Percentiles rank a stretch among this genome's conserved stretches.
These are phyloP conservation scores for Julus scandinavius DNA, from an alignment of 2,888 invertebrate genomes.

Conservation along the genomic window DNA sequence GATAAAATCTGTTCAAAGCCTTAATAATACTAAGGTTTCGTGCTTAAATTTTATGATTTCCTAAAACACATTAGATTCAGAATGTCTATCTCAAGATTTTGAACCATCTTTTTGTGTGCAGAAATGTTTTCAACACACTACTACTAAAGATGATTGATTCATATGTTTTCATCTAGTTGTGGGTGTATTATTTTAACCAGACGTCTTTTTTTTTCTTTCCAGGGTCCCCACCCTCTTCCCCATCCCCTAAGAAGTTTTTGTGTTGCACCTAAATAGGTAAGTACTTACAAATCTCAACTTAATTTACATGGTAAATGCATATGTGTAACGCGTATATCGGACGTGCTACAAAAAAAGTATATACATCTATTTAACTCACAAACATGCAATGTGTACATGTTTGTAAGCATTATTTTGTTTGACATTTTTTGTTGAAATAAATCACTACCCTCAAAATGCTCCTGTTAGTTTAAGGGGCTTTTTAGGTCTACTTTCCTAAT, in stretches of 20 bases:
- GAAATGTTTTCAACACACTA: too few species aligned
- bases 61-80: too few species aligned
- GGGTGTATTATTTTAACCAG: not conserved
- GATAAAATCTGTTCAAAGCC: too few species aligned
- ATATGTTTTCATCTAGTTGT: too few species aligned
- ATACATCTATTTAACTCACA: too few species aligned
- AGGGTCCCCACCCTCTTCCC: conserved; percentile 40
- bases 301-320: not conserved
- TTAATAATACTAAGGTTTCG: too few species aligned
- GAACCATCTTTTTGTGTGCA: too few species aligned
- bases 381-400: too few species aligned
- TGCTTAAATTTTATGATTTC: too few species aligned
- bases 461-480: not conserved
- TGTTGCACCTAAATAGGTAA: conserved; percentile 34
- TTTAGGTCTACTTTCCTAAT: not conserved
- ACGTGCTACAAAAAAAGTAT: not conserved
- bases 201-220: not conserved
- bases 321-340: not conserved
- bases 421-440: not conserved
- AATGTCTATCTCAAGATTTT: too few species aligned
- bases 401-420: not conserved
- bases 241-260: conserved; percentile 40
- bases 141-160: too few species aligned
- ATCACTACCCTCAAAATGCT: not conserved
- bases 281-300: not conserved